A percentile compares a stretch with the other conserved stretches of the same genome.
Conservation (phyloP, 2,888 invertebrate genomes). For the Stramonita haemastoma region DNA sequence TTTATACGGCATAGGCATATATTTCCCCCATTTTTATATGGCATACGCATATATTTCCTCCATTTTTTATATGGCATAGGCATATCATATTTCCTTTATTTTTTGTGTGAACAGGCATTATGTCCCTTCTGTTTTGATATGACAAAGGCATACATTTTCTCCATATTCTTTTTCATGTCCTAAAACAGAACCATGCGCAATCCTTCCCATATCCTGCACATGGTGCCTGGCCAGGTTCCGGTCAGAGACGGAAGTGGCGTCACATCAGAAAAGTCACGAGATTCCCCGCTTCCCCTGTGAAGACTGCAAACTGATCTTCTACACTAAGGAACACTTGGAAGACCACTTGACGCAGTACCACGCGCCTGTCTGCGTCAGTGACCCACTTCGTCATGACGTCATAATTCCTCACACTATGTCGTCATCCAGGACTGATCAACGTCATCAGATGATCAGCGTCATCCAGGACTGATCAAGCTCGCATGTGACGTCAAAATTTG, state of each 20-base stretch:
- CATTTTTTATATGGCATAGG: too few species aligned
- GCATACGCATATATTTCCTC: too few species aligned
- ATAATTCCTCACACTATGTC: not conserved
- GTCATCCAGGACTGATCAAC: too few species aligned
- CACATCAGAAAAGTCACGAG: not conserved
- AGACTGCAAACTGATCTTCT: slow-evolving; percentile 37
- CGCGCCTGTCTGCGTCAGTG: not conserved
- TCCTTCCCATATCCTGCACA: not conserved
- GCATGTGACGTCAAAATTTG: too few species aligned
- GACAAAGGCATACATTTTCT: not conserved
- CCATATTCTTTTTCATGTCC: not conserved
- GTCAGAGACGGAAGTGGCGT: not conserved
- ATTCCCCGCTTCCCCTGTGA: slow-evolving; percentile 31
- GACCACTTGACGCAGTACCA: slow-evolving; percentile 20
- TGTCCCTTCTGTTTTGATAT: too few species aligned
- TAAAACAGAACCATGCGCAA: not conserved
- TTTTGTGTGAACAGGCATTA: too few species aligned
- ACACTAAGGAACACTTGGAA: slow-evolving; percentile 24
- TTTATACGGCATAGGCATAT: too few species aligned
- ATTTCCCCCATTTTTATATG: too few species aligned
- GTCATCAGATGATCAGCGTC: too few species aligned
- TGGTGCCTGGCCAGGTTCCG: slow-evolving; percentile 27
- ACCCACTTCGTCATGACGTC: not conserved
- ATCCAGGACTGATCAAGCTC: too few species aligned
- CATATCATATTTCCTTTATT: too few species aligned